These are phyloP conservation scores for Metopia argyrocephala DNA, from an alignment of 2,888 invertebrate species.

Conservation along the genomic window DNA sequence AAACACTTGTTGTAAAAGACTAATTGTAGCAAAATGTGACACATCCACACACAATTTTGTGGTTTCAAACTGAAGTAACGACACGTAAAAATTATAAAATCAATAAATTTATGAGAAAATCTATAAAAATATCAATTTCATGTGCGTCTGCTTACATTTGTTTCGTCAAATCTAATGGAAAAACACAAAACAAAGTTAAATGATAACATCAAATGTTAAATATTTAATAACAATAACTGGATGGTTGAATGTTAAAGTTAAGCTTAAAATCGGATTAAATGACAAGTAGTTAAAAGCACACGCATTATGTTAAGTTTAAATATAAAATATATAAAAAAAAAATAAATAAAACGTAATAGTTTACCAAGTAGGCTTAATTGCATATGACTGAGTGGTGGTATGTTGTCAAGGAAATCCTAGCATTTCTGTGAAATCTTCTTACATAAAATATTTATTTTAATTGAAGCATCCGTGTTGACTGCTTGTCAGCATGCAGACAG, in stretches of 20 bases:
- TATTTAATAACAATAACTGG: too few relatives aligned
- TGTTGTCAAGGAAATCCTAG: slow-evolving; percentile 6
- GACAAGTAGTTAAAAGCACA: too few relatives aligned
- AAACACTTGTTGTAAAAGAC: slow-evolving; percentile 2
- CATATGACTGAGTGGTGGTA: background rate
- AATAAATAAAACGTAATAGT: background rate
- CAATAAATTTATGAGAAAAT: slow-evolving; percentile 42
- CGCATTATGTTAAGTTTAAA: too few relatives aligned
- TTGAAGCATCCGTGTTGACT: background rate
- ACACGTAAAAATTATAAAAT: slow-evolving; percentile 38
- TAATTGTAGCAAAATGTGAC: slow-evolving; percentile 45
- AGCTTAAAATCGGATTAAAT: too few relatives aligned
- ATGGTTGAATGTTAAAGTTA: too few relatives aligned
- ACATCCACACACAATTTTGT: slow-evolving; percentile 41
- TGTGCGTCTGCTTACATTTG: background rate
- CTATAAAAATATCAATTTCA: slow-evolving; percentile 6
- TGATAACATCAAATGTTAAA: too few relatives aligned
- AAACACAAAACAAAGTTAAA: too few relatives aligned
- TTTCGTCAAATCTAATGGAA: slow-evolving; percentile 5
- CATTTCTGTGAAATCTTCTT: background rate
- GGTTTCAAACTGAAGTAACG: slow-evolving; percentile 29
- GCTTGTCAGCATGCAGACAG: background rate
- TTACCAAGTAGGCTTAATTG: background rate
- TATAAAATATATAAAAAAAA: background rate
- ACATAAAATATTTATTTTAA: background rate